Conservation (phyloP, 2,888 invertebrate species). For the Drosophila fungiperda region DNA sequence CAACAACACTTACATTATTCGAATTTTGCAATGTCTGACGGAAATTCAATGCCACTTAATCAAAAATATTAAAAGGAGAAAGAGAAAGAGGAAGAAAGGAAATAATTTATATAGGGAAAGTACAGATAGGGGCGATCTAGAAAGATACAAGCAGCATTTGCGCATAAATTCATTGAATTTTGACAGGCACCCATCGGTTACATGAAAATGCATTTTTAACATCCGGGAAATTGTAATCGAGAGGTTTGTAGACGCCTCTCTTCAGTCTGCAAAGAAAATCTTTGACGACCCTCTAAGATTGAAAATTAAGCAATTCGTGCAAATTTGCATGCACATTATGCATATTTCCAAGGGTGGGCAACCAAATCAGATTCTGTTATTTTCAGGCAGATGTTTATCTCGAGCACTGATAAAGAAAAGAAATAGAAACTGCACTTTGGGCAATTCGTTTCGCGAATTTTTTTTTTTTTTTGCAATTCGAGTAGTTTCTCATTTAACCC, state of each 20-base stretch:
- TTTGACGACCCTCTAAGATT: slow-evolving; percentile 20
- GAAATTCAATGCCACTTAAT: slow-evolving; percentile 50
- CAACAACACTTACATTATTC: slow-evolving; percentile 11
- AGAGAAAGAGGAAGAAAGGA: slow-evolving; percentile 2
- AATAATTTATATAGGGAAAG: slow-evolving; percentile 1
- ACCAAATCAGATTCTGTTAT: slow-evolving; percentile 7
- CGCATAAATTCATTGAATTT: slow-evolving; percentile 76
- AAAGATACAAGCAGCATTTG: slow-evolving; percentile 43
- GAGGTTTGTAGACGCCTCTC: slow-evolving; percentile 33
- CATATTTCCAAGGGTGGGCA: slow-evolving; percentile 55
- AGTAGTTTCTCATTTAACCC: slow-evolving; percentile 65
- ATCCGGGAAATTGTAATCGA: slow-evolving; percentile 79
- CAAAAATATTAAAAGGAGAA: slow-evolving; percentile 12
- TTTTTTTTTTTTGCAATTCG: slow-evolving; percentile 59
- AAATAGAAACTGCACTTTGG: slow-evolving; percentile 57
- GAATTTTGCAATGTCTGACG: slow-evolving; percentile 19
- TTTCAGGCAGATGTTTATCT: slow-evolving; percentile 52
- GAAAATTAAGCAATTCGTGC: slow-evolving; percentile 73
- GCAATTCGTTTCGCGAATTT: slow-evolving; percentile 70
- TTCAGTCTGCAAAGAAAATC: no score
- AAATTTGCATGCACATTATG: slow-evolving; percentile 78
- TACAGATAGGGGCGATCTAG: slow-evolving; percentile 56
- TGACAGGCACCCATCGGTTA: slow-evolving; percentile 64
- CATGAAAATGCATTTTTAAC: slow-evolving; percentile 68
- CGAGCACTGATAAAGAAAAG: background rate